Evolutionary conservation across 2,797 vertebrate genomes (phyloP).

Genomic region (Arctocebus calabarensis): DNA sequence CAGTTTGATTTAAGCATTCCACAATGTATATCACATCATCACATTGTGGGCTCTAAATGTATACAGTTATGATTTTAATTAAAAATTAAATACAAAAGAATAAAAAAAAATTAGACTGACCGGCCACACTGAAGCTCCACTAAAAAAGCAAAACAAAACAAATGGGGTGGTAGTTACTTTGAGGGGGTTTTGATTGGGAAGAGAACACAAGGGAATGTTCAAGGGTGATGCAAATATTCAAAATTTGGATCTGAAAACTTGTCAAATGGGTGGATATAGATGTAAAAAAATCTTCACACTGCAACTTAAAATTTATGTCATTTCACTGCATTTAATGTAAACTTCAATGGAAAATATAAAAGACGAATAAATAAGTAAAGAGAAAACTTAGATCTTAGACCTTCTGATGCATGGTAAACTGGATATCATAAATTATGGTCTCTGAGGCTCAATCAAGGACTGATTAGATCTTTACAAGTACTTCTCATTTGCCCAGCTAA

Average conservation of each 20-base stretch:
- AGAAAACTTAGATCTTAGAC: background rate
- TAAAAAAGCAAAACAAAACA: background rate
- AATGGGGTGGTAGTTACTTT: background rate
- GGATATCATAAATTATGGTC: conserved; percentile 2
- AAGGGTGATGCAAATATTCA: background rate
- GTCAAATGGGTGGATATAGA: background rate
- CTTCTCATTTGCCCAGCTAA: conserved; percentile 42
- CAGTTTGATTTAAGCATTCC: no score
- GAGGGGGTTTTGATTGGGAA: background rate
- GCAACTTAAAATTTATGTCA: background rate
- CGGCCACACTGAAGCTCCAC: no score
- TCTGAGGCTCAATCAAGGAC: background rate
- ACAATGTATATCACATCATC: no score
- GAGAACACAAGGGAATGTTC: background rate
- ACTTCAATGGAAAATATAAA: background rate
- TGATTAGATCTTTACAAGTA: conserved; percentile 19
- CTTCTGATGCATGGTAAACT: background rate
- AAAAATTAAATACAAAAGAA: no score
- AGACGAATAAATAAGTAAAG: background rate
- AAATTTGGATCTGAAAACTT: background rate
- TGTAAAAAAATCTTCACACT: background rate
- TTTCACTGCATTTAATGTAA: conserved; percentile 24
- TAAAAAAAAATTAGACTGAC: no score
- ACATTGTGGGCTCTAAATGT: no score
- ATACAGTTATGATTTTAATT: no score